Conservation (phyloP, 2,888 invertebrate species). For the Oligia strigilis region DNA sequence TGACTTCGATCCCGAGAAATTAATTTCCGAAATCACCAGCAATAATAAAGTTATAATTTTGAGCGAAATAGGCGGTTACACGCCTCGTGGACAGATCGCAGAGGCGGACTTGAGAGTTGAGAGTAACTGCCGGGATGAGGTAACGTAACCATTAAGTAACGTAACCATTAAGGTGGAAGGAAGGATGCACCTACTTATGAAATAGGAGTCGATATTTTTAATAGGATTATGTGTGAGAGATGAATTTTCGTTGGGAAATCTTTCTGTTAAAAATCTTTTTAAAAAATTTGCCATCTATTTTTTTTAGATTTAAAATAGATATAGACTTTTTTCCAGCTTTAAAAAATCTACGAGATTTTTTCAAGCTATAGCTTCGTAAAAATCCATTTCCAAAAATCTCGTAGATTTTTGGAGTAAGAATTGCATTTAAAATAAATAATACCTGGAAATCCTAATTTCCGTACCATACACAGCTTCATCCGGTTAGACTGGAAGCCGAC, state of each 20-base stretch:
- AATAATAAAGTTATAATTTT: constrained; percentile 90
- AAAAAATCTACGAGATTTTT: too few species aligned
- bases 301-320: too few species aligned
- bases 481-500: too few species aligned
- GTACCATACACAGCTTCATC: not conserved
- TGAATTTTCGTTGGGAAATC: not conserved
- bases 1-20: constrained; percentile 87
- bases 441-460: not conserved
- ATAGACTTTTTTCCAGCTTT: too few species aligned
- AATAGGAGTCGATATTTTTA: constrained; percentile 4
- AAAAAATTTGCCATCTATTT: too few species aligned
- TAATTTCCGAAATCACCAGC: constrained; percentile 88
- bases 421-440: too few species aligned
- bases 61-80: constrained; percentile 82
- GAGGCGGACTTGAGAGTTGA: constrained; percentile 72
- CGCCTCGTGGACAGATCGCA: constrained; percentile 77
- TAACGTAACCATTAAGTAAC: constrained; percentile 53
- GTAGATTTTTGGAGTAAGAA: too few species aligned
- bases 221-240: not conserved
- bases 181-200: constrained; percentile 4
- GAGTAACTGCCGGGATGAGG: constrained; percentile 10
- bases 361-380: too few species aligned
- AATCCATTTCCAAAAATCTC: too few species aligned
- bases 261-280: not conserved
- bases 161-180: constrained; percentile 36